Base-by-base conservation (phyloP, 2,113 vertebrate genomes). In the Clupea harengus region DNA sequence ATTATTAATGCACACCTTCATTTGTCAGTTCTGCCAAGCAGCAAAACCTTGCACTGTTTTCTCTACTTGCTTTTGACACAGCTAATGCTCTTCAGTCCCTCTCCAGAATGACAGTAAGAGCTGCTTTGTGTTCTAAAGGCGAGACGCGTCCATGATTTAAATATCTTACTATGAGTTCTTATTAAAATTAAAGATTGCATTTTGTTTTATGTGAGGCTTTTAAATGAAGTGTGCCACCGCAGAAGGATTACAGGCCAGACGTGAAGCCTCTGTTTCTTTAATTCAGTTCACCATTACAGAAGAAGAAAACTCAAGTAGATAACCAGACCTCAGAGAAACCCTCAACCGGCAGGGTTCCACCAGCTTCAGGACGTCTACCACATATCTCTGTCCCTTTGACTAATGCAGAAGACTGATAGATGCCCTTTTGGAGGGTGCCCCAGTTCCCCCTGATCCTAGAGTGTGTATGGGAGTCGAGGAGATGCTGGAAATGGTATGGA, bases 1-100 rank as follows among this genome's bases (percentile, higher is more conserved):
- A 94, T 95, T 95, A 94, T 95, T 95, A 93, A 95, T 93, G 92
- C 75, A 52, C 78, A 54, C 84, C 88, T 86, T 87, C 85, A 52
- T 81, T 90, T 85, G 85, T 86, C 88, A 78, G 86, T 86, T 88
- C 72, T 32, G 28, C 28, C 3, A 39, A 78, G 28, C 72, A 2
- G 28, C 28, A 8, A 10, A 72, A 72, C n/a, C 72, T 28, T 78
- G 72, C 28, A 2, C 32, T 17, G 72, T 78, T 78, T 78, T 78
- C 72, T 4, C 72, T 15, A 32, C 32, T 78, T 78, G 72, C 72
- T 32, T 78, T 78, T 78, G 25, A 78, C 72, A 75, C 28, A 32
- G 72, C 72, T 39, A 39, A 32, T 39, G 32, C 11, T 67, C 54
- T 50, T 85, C 22, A 44, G 20, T 75, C 44, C 28, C n/a, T 8